These are phyloP conservation scores for Phasianus colchicus DNA, from an alignment of 2,113 vertebrate species.

Conservation along the genomic window DNA sequence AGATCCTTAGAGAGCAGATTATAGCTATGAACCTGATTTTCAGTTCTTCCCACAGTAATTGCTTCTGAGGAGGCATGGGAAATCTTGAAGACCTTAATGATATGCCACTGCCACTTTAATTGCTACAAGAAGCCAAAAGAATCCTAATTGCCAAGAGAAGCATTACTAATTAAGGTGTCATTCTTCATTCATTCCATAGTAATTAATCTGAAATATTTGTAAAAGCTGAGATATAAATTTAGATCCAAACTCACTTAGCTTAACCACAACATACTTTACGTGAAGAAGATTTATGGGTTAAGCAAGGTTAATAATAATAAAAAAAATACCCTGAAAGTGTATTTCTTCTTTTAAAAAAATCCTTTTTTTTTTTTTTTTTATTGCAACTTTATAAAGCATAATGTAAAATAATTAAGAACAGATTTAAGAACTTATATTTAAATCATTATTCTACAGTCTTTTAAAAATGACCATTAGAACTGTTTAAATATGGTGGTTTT, in stretches of 20 bases:
- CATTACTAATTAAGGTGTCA: conserved; percentile 82
- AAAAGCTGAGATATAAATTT: conserved; percentile 75
- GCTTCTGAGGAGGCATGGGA: conserved; percentile 72
- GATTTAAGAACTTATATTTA: conserved; percentile 7
- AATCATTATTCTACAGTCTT: neutral
- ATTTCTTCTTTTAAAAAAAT: neutral
- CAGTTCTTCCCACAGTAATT: conserved; percentile 77
- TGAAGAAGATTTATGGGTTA: conserved; percentile 49
- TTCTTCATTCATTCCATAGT: conserved; percentile 77
- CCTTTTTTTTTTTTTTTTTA: conserved; percentile 13
- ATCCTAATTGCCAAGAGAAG: conserved; percentile 80
- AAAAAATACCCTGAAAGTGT: conserved; percentile 22
- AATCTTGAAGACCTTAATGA: conserved; percentile 79
- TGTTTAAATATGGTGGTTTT: neutral
- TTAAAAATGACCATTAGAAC: neutral
- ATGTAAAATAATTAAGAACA: conserved; percentile 7
- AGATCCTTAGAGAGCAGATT: conserved; percentile 72
- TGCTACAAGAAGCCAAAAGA: conserved; percentile 76
- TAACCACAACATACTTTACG: conserved; percentile 57
- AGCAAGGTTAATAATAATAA: conserved; percentile 45
- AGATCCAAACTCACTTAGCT: conserved; percentile 71
- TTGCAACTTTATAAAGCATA: conserved; percentile 22
- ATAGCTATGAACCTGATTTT: conserved; percentile 67
- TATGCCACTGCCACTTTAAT: conserved; percentile 78
- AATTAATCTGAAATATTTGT: conserved; percentile 80